Percentiles rank a stretch among this genome's conserved stretches.
Conservation (phyloP, 53 echinoderm and acorn worm genomes). For the Hippasteria phrygiana region DNA sequence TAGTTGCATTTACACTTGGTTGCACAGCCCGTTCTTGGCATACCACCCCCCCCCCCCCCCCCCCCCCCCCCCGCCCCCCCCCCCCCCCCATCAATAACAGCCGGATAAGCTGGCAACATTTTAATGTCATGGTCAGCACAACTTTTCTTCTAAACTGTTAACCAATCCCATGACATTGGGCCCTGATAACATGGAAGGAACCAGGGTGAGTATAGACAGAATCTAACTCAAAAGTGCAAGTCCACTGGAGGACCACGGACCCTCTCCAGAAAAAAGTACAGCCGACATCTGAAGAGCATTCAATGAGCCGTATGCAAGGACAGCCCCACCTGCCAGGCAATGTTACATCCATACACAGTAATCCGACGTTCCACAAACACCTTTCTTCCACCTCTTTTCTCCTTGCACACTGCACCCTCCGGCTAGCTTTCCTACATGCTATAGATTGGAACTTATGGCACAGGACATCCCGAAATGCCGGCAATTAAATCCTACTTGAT, state of each 20-base stretch:
- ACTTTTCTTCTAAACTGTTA: no score
- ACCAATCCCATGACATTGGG: no score
- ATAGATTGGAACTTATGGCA: constrained; percentile 32
- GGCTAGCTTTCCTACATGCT: constrained; percentile 6
- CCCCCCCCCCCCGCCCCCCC: no score
- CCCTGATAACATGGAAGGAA: no score
- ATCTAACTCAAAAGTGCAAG: constrained; percentile 39
- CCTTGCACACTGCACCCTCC: constrained; percentile 19
- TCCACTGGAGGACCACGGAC: not conserved
- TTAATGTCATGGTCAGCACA: no score
- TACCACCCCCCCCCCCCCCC: no score
- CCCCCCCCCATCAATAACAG: no score
- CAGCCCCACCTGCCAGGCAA: constrained; percentile 44
- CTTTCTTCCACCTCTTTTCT: constrained; percentile 62
- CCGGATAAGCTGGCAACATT: no score
- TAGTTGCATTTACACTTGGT: no score
- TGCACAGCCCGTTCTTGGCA: no score
- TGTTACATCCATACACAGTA: constrained; percentile 44
- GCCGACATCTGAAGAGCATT: constrained; percentile 42
- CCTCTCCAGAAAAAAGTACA: constrained; percentile 20
- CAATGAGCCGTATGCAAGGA: constrained; percentile 31
- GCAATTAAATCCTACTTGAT: constrained; percentile 63
- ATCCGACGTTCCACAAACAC: constrained; percentile 56
- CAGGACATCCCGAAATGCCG: constrained; percentile 51
- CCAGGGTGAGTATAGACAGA: no score